Evolutionary conservation across 2,113 vertebrate genomes (phyloP).

Genomic region (Lamprologus sp.): DNA sequence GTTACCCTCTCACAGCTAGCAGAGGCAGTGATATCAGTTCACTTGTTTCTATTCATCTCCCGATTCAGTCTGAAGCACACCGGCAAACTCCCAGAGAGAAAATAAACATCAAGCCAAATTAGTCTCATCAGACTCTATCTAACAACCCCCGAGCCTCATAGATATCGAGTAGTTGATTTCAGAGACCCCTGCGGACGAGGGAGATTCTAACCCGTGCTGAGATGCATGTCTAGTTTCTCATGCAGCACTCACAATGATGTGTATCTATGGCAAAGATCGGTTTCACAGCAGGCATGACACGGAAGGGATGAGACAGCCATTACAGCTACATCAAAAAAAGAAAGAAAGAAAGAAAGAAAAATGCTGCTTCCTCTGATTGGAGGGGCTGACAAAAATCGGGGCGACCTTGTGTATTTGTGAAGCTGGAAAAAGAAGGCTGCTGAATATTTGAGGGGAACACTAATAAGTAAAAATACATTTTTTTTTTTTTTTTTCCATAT

Average conservation of each 20-base stretch:
- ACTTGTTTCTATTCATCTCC: background rate
- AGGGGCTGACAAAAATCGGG: background rate
- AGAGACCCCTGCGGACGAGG: background rate
- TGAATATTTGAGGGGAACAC: background rate
- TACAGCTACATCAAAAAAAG: background rate
- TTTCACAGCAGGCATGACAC: background rate
- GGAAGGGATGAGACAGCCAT: conserved; percentile 6
- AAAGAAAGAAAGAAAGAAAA: background rate
- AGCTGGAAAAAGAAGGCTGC: background rate
- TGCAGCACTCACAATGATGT: background rate
- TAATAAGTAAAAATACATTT: background rate
- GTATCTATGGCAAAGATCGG: background rate
- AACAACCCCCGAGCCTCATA: background rate
- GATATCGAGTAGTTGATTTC: conserved; percentile 4
- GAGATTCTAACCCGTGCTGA: conserved; percentile 5
- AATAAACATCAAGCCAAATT: background rate
- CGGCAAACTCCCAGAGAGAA: background rate
- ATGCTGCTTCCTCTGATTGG: background rate
- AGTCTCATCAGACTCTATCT: background rate
- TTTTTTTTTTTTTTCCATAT: no score
- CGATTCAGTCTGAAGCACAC: background rate
- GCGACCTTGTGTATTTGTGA: background rate
- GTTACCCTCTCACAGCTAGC: background rate
- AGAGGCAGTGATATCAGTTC: background rate
- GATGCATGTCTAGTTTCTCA: conserved; percentile 13